phyloP scores from a whole-genome alignment of 2,113 vertebrate genomes.

The Oxyruncus cristatus region DNA sequence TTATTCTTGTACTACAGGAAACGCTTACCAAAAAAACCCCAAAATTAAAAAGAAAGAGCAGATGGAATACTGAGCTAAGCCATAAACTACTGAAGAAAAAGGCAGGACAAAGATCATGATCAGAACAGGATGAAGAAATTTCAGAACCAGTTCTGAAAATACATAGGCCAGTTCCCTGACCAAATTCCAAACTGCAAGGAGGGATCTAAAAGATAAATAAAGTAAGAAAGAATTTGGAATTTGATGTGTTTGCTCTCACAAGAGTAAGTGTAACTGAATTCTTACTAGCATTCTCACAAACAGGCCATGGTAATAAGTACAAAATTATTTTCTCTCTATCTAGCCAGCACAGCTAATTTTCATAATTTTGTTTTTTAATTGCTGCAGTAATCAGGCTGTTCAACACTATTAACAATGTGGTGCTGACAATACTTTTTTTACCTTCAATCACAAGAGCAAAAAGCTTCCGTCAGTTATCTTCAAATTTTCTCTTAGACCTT shows the following conservation, averaged over 20 bases:
- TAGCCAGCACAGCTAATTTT: background rate
- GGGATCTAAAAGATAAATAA: background rate
- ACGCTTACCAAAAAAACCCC: background rate
- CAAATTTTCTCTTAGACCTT: background rate
- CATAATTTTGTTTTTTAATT: background rate
- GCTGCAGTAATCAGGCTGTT: background rate
- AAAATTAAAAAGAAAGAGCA: background rate
- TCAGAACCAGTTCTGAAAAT: background rate
- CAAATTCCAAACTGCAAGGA: background rate
- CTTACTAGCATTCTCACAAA: background rate
- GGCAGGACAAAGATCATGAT: background rate
- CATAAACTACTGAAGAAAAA: background rate
- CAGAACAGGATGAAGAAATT: background rate
- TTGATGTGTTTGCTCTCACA: background rate
- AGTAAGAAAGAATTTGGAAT: background rate
- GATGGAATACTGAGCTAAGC: background rate
- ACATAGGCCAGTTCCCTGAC: background rate
- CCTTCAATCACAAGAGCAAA: background rate
- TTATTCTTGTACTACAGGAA: background rate
- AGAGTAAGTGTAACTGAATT: background rate
- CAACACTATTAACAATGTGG: background rate
- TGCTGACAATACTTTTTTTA: background rate
- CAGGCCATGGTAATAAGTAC: background rate
- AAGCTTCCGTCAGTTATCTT: background rate
- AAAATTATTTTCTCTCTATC: background rate